A percentile compares a stretch with the other conserved stretches of the same genome.
These are phyloP conservation scores for Fragum sueziense DNA, from an alignment of 2,888 invertebrate genomes.

Conservation along the genomic window DNA sequence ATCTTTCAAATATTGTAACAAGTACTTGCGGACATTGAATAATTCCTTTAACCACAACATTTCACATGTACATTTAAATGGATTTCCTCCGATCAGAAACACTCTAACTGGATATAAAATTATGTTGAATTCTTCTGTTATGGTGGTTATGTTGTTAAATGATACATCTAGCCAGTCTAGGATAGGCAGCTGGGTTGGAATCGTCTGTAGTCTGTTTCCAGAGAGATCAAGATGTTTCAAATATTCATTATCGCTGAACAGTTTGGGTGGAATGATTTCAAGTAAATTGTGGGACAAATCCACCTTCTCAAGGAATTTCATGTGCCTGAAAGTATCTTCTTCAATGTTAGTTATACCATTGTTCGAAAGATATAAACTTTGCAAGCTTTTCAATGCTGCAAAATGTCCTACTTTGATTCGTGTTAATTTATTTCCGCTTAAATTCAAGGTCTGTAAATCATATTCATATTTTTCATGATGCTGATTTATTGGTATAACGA, in stretches of 20 bases:
- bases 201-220: conserved; percentile 43
- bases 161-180: conserved; percentile 64
- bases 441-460: conserved; percentile 30
- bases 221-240: conserved; percentile 58
- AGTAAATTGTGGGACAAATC: conserved; percentile 59
- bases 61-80: conserved; percentile 62
- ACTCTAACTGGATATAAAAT: conserved; percentile 62
- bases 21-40: conserved; percentile 65
- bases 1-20: conserved; percentile 61
- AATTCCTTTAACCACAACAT: conserved; percentile 66
- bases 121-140: conserved; percentile 47
- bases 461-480: neutral
- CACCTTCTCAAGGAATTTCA: conserved; percentile 41
- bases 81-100: conserved; percentile 61
- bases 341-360: conserved; percentile 45
- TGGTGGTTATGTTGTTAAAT: conserved; percentile 48
- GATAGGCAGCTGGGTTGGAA: conserved; percentile 57
- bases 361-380: conserved; percentile 45
- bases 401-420: conserved; percentile 6
- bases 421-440: conserved; percentile 39
- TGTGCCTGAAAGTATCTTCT: conserved; percentile 26
- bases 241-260: conserved; percentile 33
- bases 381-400: neutral
- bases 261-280: conserved; percentile 32
- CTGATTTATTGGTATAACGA: neutral